Evolutionary conservation across 2,888 invertebrate genomes (phyloP).

Genomic region (Leptopilina drosophilae): DNA sequence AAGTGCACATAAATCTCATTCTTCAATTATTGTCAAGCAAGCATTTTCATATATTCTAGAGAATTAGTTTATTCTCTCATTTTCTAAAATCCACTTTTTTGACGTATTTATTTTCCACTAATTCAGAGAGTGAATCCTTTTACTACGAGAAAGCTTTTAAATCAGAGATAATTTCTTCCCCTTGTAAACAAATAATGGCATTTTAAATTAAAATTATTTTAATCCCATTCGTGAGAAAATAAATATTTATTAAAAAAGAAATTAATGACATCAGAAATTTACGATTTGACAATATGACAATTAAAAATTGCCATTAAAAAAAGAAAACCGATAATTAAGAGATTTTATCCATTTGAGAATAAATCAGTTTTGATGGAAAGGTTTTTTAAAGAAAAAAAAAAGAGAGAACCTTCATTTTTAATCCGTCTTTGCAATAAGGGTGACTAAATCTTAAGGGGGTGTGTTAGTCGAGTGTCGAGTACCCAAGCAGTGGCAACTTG

Average conservation of each 20-base stretch:
- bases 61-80: no score
- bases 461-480: conserved; percentile 46
- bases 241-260: no score
- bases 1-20: not conserved
- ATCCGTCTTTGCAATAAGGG: conserved; percentile 33
- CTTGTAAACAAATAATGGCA: no score
- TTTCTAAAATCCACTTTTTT: no score
- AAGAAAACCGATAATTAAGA: not conserved
- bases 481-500: conserved; percentile 42
- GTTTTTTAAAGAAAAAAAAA: not conserved
- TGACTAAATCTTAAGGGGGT: not conserved
- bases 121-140: no score
- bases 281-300: not conserved
- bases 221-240: no score
- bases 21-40: not conserved
- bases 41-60: not conserved
- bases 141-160: no score
- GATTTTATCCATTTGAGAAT: not conserved
- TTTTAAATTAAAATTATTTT: no score
- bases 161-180: no score
- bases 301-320: not conserved
- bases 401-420: conserved; percentile 13
- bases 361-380: conserved; percentile 14
- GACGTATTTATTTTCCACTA: no score
- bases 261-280: no score